Base-by-base conservation (phyloP, 2,113 vertebrate genomes). In the Phoenicopterus ruber region DNA sequence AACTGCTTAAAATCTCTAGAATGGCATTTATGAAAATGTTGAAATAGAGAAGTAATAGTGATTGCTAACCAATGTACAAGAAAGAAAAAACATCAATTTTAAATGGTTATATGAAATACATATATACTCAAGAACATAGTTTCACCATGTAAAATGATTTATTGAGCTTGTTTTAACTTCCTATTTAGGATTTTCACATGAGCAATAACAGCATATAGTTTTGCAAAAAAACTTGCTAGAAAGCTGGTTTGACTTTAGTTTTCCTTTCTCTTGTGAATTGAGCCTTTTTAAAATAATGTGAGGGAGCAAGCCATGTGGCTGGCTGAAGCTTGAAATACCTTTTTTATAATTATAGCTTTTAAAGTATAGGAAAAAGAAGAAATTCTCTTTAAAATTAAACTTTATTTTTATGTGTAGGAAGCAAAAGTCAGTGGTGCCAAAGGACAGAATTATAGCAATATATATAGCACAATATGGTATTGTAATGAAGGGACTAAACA, bases 311-410 rank as follows among this genome's bases (percentile, higher is more conserved):
- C 65, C n/a, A 24, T 34, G 15, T 63, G 73, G 65, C 47, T 42
- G 58, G 24, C 44, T 93, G 54, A 82, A 91, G 73, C 54, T 93
- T 79, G 74, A 93, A 95, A 42, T 78, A 69, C 32, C 70, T 40
- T 9, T 9, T 85, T 83, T 78, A 63, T 80, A 92, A 77, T 85
- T 47, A 67, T 16, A 74, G 59, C 31, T 74, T 81, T 44, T 62
- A 57, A 72, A 74, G 67, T 10, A 46, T 5, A 71, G 72, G 46
- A 18, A 71, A 91, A 91, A 46, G 7, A 29, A 89, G 59, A 89
- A 59, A 86, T 78, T 81, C 34, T 58, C 74, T 92, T 86, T 73
- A 40, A 83, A 22, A 49, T 90, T 63, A 88, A 90, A 58, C 32
- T 80, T 55, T 20, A 20, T 67, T 90, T 87, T 92, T 40, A 44